Evolutionary conservation across 2,888 invertebrate species (phyloP), one percentile per base, ranked within the genome.

Genomic region (Argyra leucocephala): DNA sequence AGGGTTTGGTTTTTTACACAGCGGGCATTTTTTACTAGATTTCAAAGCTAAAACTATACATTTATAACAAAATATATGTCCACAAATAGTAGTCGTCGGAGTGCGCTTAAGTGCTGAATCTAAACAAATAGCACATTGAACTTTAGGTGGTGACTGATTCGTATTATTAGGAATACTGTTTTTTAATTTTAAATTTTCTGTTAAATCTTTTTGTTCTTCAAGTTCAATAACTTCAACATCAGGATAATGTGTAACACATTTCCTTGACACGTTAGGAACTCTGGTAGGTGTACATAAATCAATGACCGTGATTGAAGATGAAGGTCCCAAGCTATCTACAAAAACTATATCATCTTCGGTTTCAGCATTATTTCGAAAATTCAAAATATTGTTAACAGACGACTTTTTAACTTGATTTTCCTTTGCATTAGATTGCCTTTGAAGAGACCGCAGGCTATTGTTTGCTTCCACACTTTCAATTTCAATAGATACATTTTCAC

Each of bases 41-140:
- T 65, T 65, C 0, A 72, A 66, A 7, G 69, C 66, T 9, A 64
- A 59, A 9, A 10, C 12, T 2, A 72, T 71, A 31, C 72, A 72
- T 1, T 21, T 22, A 3, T 66, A 60, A 26, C 72, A 72, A 60
- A 70, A 72, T 10, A 72, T 68, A 48, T 72, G 72, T 1, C 72
- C 72, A 31, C 72, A 72, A 10, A 66, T 58, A 2, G 71, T 71
- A 12, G 70, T 69, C 1, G 31, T 62, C 1, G 70, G 69, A 22
- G 65, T 31, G 1, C 67, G 64, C 22, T 63, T 66, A 0, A 62
- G 0, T 0, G 65, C 64, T 1, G 58, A 61, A 3, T 70, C 70
- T 64, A 71, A 67, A 36, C 72, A 72, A 31, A 72, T 65, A 10
- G 70, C 59, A 48, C 72, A 72, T n/a, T 48, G 48, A 2, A n/a